Conservation (phyloP, 2,113 vertebrate genomes). For the Dissostichus mawsoni region DNA sequence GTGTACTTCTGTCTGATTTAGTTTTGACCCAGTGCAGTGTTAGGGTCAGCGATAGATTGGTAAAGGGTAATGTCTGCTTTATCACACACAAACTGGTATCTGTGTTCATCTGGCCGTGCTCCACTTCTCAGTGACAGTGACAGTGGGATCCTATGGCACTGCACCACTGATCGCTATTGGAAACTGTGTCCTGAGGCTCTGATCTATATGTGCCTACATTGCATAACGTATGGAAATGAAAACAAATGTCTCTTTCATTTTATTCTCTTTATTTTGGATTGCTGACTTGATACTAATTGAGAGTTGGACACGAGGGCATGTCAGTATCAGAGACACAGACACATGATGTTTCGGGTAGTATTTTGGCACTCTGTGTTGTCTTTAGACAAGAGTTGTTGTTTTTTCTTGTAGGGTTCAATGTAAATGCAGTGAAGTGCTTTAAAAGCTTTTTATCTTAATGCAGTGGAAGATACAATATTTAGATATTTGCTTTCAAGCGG, state of each 20-base stretch:
- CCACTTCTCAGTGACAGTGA: conserved; percentile 16
- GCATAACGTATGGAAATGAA: conserved; percentile 56
- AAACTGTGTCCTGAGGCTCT: conserved; percentile 61
- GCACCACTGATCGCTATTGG: conserved; percentile 55
- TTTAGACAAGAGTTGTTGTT: conserved; percentile 7
- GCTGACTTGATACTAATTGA: background rate
- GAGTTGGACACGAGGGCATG: background rate
- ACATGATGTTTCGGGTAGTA: conserved; percentile 45
- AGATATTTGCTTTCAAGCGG: conserved; percentile 11
- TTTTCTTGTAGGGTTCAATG: conserved; percentile 20
- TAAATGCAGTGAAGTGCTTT: background rate
- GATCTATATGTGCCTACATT: conserved; percentile 62
- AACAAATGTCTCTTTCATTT: conserved; percentile 9
- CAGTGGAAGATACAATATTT: background rate
- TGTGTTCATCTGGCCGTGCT: background rate
- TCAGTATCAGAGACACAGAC: conserved; percentile 5
- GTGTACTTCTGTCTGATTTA: background rate
- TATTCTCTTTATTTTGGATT: background rate
- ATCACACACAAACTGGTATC: background rate
- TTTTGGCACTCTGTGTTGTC: conserved; percentile 61
- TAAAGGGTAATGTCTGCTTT: conserved; percentile 14
- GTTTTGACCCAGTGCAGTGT: background rate
- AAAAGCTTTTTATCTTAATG: conserved; percentile 1
- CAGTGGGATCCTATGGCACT: conserved; percentile 13
- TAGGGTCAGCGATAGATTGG: background rate